Evolutionary conservation across 2,888 invertebrate genomes (phyloP).

Genomic region (Amaurobius ferox): DNA sequence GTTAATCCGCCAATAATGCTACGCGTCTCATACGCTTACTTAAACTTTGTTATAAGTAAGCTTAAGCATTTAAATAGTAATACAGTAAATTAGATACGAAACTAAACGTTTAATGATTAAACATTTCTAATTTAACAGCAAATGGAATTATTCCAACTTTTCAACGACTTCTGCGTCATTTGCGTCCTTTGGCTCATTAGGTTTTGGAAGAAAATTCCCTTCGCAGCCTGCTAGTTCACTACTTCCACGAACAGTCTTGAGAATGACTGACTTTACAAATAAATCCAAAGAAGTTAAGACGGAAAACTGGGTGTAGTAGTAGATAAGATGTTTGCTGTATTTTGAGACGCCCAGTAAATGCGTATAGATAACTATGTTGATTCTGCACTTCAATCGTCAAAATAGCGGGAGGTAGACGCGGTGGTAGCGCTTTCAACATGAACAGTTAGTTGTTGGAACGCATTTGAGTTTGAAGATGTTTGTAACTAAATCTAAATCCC

Average conservation of each 20-base stretch:
- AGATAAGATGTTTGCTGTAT: slow-evolving; percentile 46
- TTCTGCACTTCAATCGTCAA: slow-evolving; percentile 23
- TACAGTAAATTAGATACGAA: no score
- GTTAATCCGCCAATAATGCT: no score
- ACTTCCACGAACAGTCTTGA: neutral
- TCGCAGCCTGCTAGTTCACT: neutral
- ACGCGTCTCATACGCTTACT: no score
- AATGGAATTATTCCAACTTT: neutral
- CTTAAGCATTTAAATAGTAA: no score
- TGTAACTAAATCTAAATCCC: no score
- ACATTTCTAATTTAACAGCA: neutral
- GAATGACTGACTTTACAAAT: neutral
- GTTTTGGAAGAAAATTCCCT: neutral
- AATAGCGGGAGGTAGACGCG: neutral
- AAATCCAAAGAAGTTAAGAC: neutral
- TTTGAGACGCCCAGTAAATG: slow-evolving; percentile 24
- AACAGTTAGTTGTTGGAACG: neutral
- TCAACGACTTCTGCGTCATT: neutral
- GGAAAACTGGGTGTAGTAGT: slow-evolving; percentile 13
- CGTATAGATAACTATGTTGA: slow-evolving; percentile 32
- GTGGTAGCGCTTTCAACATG: neutral
- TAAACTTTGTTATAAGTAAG: no score
- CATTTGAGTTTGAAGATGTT: neutral
- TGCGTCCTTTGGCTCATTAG: neutral
- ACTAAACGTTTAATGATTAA: no score